A percentile compares a stretch with the other conserved stretches of the same genome.
These are phyloP conservation scores for Camelus dromedarius DNA, from an alignment of 2,113 vertebrate genomes.

Conservation along the genomic window DNA sequence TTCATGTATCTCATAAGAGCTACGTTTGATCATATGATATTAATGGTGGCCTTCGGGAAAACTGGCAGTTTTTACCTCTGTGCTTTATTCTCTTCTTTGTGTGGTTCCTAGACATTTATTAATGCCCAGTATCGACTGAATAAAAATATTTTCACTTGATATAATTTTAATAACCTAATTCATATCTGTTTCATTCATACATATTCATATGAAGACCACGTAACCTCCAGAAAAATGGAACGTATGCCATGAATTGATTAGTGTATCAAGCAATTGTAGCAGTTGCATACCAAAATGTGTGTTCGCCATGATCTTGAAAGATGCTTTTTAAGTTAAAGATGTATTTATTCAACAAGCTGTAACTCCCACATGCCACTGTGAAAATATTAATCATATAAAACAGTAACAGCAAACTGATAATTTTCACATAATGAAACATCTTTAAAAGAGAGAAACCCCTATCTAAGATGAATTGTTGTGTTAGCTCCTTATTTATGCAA, in stretches of 20 bases:
- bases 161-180: conserved; percentile 68
- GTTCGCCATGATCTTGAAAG: conserved; percentile 57
- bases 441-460: background rate
- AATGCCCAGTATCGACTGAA: background rate
- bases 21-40: background rate
- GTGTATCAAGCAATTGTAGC: conserved; percentile 75
- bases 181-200: conserved; percentile 64
- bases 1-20: background rate
- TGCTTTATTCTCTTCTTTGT: conserved; percentile 48
- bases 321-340: conserved; percentile 17
- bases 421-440: background rate
- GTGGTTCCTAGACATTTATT: background rate
- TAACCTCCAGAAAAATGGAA: conserved; percentile 77
- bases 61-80: background rate
- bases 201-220: conserved; percentile 82
- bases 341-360: conserved; percentile 11
- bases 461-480: conserved; percentile 63
- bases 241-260: conserved; percentile 76
- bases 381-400: conserved; percentile 4
- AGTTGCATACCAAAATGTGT: conserved; percentile 67
- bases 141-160: conserved; percentile 67
- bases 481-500: conserved; percentile 58
- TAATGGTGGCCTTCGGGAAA: background rate
- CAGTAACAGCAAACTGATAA: background rate
- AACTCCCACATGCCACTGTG: background rate